Base-by-base conservation (phyloP, 2,797 vertebrate species). In the Falco berigora region DNA sequence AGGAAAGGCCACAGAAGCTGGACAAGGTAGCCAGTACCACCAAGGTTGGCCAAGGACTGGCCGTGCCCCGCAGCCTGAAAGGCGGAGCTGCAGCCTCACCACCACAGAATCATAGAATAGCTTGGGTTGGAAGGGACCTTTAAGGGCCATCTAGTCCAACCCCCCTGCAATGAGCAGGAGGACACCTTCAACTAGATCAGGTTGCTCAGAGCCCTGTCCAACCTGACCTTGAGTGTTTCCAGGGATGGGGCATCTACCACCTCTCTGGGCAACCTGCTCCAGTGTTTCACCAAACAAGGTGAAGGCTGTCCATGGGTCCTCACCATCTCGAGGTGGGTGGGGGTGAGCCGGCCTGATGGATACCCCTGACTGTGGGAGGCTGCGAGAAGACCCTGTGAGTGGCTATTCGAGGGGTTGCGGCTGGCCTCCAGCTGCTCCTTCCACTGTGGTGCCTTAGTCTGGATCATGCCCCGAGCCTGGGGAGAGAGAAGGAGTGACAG, bases 381-480 rank as follows among this genome's bases (percentile, higher is more conserved):
- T 14, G 93, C 9, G 19, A 98, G 95, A 68, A 97, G 91, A 6
- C 82, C 92, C 3, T 97, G 97, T 0, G 96, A 78, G 68, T 97
- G 98, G 86, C 97, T 97, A 49, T 97, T 97, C 0, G 96, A 81
- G 36, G 98, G 91, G 81, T 94, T 92, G 79, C 96, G 97, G 76
- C 97, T 98, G 95, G 98, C 97, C 66, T 98, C 98, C 44, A 98
- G 87, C 91, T 98, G 98, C 80, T 98, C 98, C 82, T 98, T 98
- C 98, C 98, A 98, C 77, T 90, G 63, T 0, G 98, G 93, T 7
- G 91, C 92, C 72, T 98, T 97, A 88, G 76, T 97, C 90, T 98
- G 98, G 30, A 98, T 96, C 91, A 97, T n/a, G 32, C 96, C 77
- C 68, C 97, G 97, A 73, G 98, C 98, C 98, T 98, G 90, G 13